phyloP scores from a whole-genome alignment of 2,888 invertebrate genomes.

The Apantesis nais region DNA sequence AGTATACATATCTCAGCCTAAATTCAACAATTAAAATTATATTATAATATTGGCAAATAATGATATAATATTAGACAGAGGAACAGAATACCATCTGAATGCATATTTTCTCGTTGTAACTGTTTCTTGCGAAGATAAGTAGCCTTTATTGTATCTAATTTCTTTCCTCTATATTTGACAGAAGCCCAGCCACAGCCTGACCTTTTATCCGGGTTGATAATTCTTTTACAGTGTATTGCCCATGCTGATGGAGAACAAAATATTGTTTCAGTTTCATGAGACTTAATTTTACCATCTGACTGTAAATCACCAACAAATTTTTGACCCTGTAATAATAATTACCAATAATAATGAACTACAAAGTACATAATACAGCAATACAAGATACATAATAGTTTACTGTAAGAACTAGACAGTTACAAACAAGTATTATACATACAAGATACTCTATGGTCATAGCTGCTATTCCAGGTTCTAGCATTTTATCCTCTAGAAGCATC shows the following conservation, averaged over 20 bases:
- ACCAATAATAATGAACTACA: not conserved
- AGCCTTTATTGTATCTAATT: slow-evolving; percentile 95
- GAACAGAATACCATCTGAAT: slow-evolving; percentile 72
- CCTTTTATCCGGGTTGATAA: slow-evolving; percentile 96
- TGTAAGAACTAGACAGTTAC: not conserved
- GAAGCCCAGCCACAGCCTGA: slow-evolving; percentile 98
- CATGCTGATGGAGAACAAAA: slow-evolving; percentile 96
- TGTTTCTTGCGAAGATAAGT: slow-evolving; percentile 91
- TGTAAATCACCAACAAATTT: slow-evolving; percentile 95
- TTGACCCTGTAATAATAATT: slow-evolving; percentile 87
- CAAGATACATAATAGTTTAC: not conserved
- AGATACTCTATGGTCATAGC: slow-evolving; percentile 96
- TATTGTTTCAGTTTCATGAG: slow-evolving; percentile 94
- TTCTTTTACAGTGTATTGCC: slow-evolving; percentile 96
- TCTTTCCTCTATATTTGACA: slow-evolving; percentile 94
- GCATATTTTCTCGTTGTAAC: slow-evolving; percentile 84
- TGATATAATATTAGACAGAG: not conserved
- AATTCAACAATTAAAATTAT: not conserved
- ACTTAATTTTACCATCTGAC: slow-evolving; percentile 94
- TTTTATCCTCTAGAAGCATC: slow-evolving; percentile 93
- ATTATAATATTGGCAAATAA: not conserved
- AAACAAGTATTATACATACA: slow-evolving; percentile 74
- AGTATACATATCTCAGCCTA: not conserved
- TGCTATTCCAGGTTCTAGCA: slow-evolving; percentile 93
- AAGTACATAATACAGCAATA: not conserved